Base-by-base conservation (phyloP, 2,888 invertebrate genomes). In the Anticlea derivata region DNA sequence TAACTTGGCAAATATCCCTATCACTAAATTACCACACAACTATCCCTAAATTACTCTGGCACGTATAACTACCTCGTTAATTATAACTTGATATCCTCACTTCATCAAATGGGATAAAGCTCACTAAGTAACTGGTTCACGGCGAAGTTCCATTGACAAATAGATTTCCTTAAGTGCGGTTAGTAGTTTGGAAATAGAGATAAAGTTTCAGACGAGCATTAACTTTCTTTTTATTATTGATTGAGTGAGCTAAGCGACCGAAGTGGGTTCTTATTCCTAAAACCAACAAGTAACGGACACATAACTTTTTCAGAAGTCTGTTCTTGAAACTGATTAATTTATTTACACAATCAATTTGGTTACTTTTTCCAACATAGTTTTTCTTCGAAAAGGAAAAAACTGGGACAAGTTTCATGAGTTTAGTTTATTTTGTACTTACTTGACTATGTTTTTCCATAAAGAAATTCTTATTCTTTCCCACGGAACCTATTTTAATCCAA, bases 401-500 rank as follows among this genome's bases (percentile, higher is more conserved):
- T n/a, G n/a, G n/a, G n/a, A 7, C 23, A 40, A 29, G 10, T 17
- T 27, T 39, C 20, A 13, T 13, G 7, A 2, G 7, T 11, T 8
- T 11, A 24, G 23, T 24, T 30, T 24, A 23, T 46, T 31, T 20
- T 30, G 46, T 17, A 31, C 31, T 7, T 26, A 11, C 31, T 5
- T 20, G 20, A 34, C 26, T 11, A 7, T 5, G 7, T 43, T 29
- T 34, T 52, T 33, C 8, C 27, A 24, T 47, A 10, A 24, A 26
- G 43, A 38, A 31, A 31, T 31, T 47, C 7, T 39, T 50, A 47
- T 47, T 46, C 29, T 30, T 47, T 6, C 37, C 23, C 37, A 47
- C 43, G 31, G 20, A 55, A 51, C 34, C 47, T 48, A 53, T 39
- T 46, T 48, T 55, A 44, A 44, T 55, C 47, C 55, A 50, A 55